phyloP scores from a whole-genome alignment of 2,113 vertebrate genomes.

The Lepus europaeus region DNA sequence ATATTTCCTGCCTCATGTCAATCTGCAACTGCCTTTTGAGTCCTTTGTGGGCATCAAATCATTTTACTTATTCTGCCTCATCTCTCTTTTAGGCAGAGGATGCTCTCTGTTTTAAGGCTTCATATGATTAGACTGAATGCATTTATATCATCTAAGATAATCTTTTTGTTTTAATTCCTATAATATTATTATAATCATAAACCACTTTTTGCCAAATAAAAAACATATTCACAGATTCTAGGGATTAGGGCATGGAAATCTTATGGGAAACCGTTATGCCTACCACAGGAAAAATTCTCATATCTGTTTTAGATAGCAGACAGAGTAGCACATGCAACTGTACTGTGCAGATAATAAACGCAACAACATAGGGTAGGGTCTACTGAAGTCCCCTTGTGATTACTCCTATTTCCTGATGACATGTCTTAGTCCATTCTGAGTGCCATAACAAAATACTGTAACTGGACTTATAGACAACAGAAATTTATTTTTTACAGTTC shows the following conservation, averaged over 20 bases:
- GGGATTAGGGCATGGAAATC: not conserved
- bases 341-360: too few species aligned
- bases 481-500: not conserved
- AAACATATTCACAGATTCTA: not conserved
- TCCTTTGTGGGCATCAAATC: not conserved
- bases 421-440: not conserved
- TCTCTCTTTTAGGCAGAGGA: not conserved
- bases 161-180: not conserved
- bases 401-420: not conserved
- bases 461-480: not conserved
- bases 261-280: not conserved
- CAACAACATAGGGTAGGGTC: not conserved
- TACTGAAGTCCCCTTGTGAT: not conserved
- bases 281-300: not conserved
- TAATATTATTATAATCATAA: not conserved
- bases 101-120: not conserved
- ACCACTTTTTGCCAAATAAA: not conserved
- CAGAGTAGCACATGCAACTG: not conserved
- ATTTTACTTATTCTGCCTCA: not conserved
- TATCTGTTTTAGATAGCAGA: not conserved
- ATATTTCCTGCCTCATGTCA: too few species aligned
- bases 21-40: not conserved
- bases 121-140: not conserved
- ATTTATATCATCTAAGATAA: not conserved
- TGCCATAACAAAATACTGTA: not conserved